Percentiles rank a stretch among this genome's conserved stretches.
Evolutionary conservation across 2,888 invertebrate genomes (phyloP).

Genomic region (Alloplasta piceator): DNA sequence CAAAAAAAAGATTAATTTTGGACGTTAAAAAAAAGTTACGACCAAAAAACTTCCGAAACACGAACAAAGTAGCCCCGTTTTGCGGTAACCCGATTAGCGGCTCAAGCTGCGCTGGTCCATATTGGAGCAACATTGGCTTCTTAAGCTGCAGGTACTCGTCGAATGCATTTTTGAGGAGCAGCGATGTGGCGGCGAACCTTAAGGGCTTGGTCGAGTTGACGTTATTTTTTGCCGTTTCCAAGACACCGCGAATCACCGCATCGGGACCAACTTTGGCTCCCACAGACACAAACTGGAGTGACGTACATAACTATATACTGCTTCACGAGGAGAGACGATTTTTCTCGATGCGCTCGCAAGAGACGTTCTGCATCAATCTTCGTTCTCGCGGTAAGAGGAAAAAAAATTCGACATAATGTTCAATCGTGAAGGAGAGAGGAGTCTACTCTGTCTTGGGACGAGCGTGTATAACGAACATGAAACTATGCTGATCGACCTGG

Average conservation of each 20-base stretch:
- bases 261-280: too few relatives aligned
- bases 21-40: too few relatives aligned
- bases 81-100: too few relatives aligned
- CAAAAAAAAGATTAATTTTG: too few relatives aligned
- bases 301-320: constrained; percentile 5
- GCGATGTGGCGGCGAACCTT: neutral
- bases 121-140: too few relatives aligned
- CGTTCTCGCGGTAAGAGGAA: constrained; percentile 62
- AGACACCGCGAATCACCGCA: neutral
- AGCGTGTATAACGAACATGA: constrained; percentile 66
- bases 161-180: too few relatives aligned
- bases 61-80: too few relatives aligned
- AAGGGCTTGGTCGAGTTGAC: neutral
- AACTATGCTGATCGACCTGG: constrained; percentile 66
- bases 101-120: too few relatives aligned
- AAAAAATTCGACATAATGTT: constrained; percentile 71
- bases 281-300: too few relatives aligned
- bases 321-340: constrained; percentile 56
- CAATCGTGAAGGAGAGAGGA: constrained; percentile 50
- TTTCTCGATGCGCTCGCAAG: constrained; percentile 67
- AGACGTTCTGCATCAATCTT: constrained; percentile 73
- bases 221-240: constrained; percentile 19
- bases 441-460: constrained; percentile 65
- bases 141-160: too few relatives aligned
- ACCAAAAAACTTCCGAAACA: too few relatives aligned